Conservation (phyloP, 2,113 vertebrate species). For the Gavia stellata region DNA sequence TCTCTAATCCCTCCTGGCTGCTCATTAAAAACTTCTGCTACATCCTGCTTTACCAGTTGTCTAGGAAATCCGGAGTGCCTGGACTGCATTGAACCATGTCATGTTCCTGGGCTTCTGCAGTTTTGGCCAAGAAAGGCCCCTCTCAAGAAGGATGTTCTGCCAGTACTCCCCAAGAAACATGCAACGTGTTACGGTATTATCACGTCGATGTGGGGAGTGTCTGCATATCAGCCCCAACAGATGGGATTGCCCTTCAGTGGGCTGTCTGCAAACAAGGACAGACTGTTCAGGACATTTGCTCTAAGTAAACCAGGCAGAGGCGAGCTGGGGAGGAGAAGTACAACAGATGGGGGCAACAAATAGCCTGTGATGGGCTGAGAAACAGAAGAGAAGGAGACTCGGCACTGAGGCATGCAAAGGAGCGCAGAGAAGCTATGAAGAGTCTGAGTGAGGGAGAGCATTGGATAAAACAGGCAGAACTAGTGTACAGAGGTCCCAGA, state of each 20-base stretch:
- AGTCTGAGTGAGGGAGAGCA: background rate
- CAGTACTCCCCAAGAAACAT: background rate
- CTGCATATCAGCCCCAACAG: background rate
- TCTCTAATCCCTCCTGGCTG: background rate
- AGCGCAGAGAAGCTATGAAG: background rate
- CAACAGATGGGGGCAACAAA: background rate
- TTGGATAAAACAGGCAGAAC: background rate
- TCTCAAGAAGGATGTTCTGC: background rate
- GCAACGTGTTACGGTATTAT: fast-evolving
- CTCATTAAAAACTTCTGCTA: background rate
- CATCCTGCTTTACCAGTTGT: background rate
- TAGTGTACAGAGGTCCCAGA: background rate
- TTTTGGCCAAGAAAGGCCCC: background rate
- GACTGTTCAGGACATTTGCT: background rate
- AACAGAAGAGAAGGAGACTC: background rate
- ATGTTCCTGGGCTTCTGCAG: background rate
- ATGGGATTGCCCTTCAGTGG: background rate
- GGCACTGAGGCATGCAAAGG: background rate
- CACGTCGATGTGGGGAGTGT: background rate
- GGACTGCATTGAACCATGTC: background rate
- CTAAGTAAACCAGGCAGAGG: background rate
- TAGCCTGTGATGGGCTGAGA: background rate
- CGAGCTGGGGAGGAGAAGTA: background rate
- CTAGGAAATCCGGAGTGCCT: background rate
- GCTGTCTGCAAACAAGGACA: background rate